Evolutionary conservation across 2,113 vertebrate genomes (phyloP), one percentile per base, ranked within the genome.

Genomic region (Paracyprichromis sp.): DNA sequence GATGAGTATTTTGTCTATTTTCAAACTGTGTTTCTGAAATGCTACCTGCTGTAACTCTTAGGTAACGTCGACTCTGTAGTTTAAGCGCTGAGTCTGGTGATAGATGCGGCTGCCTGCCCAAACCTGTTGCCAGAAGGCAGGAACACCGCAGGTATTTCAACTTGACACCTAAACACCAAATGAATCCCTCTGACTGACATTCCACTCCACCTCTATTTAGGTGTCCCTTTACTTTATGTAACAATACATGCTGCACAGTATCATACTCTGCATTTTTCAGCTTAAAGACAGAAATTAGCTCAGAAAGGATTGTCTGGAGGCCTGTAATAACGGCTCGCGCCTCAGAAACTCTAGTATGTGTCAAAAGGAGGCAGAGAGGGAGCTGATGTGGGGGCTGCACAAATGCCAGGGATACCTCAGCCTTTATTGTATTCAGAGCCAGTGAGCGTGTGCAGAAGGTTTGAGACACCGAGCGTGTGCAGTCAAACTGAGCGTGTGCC

Each of bases 321-420:
- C 82, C 83, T 94, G 83, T 92, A 90, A 92, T 91, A 85, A 92
- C 3, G 57, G 63, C 61, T 52, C 57, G 71, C 29, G 71, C 66
- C 97, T 94, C 95, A 96, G 96, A 96, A 96, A 97, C 96, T 96
- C 96, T 87, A 94, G 96, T 96, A 95, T 88, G 90, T 84, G 96
- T 96, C 73, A 78, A 52, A 31, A 95, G 95, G 95, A 95, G 94
- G 88, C 95, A 95, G 94, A 95, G 45, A 78, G 95, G 94, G 96
- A 96, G 91, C 90, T 95, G 92, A 90, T 89, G 94, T 93, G 96
- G 94, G 95, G 96, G 96, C 93, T 73, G 90, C 95, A 92, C 81
- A 87, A 95, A 97, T 97, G 96, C 97, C 97, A 96, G 92, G 96
- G 95, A 97, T 97, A 96, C 96, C 97, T 96, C 95, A 90, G 83